phyloP scores from a whole-genome alignment of 2,113 vertebrate species.

The Paramormyrops kingsleyae region DNA sequence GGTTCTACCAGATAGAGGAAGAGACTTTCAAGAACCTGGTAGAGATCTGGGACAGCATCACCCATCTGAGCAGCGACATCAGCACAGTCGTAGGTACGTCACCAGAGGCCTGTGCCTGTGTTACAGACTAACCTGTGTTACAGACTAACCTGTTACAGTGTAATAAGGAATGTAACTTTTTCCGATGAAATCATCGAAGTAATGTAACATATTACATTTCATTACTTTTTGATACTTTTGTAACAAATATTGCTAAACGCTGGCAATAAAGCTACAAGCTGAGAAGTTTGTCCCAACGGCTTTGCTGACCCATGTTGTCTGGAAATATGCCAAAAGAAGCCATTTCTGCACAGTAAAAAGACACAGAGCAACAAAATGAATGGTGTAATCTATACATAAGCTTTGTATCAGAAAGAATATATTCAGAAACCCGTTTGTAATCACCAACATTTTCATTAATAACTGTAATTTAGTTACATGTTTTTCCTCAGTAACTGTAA shows the following conservation, averaged over 20 bases:
- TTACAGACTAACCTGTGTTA: not conserved
- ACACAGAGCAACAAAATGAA: not conserved
- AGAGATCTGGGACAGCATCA: conserved; percentile 28
- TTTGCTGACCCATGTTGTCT: not conserved
- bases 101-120: not conserved
- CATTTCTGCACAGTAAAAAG: not conserved
- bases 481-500: not conserved
- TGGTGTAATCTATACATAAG: not conserved
- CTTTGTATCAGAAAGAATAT: not conserved
- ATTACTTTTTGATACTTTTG: not conserved
- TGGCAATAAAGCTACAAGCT: not conserved
- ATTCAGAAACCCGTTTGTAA: not conserved
- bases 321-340: not conserved
- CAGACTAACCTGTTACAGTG: not conserved
- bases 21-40: conserved; percentile 24
- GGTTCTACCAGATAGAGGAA: conserved; percentile 39
- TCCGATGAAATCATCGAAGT: not conserved
- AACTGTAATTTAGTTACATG: not conserved
- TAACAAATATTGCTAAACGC: not conserved
- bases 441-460: not conserved
- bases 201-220: not conserved
- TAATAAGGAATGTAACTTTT: not conserved
- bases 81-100: conserved; percentile 39
- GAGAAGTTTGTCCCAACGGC: not conserved
- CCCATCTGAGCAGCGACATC: conserved; percentile 25